Percentiles rank a stretch among this genome's conserved stretches.
phyloP scores from a whole-genome alignment of 2,113 vertebrate species.

The Pituophis catenifer region DNA sequence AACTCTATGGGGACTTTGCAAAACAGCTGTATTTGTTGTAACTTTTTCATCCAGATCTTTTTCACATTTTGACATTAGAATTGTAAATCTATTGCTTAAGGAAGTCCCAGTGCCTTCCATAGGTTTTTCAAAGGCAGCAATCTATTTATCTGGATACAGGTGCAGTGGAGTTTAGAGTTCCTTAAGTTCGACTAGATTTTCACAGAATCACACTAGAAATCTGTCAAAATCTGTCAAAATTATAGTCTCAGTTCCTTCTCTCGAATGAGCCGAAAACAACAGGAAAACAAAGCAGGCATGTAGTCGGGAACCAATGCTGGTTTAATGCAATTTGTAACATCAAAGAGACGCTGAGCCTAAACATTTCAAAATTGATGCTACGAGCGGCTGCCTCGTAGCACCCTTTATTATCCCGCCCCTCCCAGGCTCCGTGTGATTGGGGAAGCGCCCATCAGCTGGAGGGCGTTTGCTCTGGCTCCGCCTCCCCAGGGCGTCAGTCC shows the following conservation, averaged over 20 bases:
- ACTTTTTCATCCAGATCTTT: not conserved
- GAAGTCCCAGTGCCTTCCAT: not conserved
- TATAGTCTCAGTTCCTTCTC: not conserved
- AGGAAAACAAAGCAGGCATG: too few relatives aligned
- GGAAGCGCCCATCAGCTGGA: too few relatives aligned
- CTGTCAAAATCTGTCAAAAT: not conserved
- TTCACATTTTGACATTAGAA: not conserved
- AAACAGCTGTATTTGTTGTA: not conserved
- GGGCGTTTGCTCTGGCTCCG: too few relatives aligned
- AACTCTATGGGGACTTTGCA: not conserved
- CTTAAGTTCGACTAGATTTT: not conserved
- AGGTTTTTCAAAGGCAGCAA: not conserved
- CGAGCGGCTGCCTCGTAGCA: too few relatives aligned
- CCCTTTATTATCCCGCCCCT: too few relatives aligned
- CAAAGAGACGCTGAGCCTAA: too few relatives aligned
- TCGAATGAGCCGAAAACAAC: too few relatives aligned
- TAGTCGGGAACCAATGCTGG: too few relatives aligned
- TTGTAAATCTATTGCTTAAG: not conserved
- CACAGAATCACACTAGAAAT: not conserved
- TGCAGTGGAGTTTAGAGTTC: not conserved
- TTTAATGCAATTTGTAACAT: too few relatives aligned
- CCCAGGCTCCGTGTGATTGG: too few relatives aligned
- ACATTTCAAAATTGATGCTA: too few relatives aligned
- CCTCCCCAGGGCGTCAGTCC: too few relatives aligned
- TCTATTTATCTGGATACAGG: not conserved